phyloP scores from a whole-genome alignment of 2,113 vertebrate genomes.

The Donacobius atricapilla region DNA sequence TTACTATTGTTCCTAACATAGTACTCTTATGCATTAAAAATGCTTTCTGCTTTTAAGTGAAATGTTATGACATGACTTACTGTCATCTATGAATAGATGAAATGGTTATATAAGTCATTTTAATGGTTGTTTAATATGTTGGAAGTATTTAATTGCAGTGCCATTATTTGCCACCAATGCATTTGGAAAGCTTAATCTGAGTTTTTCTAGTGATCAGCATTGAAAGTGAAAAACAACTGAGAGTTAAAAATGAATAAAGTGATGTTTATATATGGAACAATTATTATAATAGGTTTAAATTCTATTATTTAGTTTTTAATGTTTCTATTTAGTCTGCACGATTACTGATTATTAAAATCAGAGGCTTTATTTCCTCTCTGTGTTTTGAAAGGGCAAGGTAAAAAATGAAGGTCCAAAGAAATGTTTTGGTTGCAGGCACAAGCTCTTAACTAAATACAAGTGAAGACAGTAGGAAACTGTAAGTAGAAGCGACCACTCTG shows the following conservation, averaged over 20 bases:
- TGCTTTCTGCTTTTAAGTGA: background rate
- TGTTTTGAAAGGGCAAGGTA: background rate
- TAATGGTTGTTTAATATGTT: conserved; percentile 42
- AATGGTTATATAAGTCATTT: background rate
- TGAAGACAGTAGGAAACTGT: background rate
- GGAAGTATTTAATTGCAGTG: conserved; percentile 47
- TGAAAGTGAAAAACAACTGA: conserved; percentile 61
- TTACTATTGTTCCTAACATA: background rate
- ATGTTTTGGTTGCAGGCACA: background rate
- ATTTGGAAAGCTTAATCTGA: conserved; percentile 28
- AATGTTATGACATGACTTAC: background rate
- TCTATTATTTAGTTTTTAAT: background rate
- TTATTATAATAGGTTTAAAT: conserved; percentile 22
- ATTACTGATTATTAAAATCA: background rate
- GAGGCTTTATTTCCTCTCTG: background rate
- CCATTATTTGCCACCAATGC: conserved; percentile 23
- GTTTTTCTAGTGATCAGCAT: conserved; percentile 29
- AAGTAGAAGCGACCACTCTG: background rate
- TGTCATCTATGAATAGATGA: conserved; percentile 27
- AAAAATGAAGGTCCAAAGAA: background rate
- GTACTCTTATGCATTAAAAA: background rate
- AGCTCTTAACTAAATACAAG: background rate
- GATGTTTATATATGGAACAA: conserved; percentile 48
- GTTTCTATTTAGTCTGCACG: background rate
- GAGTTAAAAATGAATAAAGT: conserved; percentile 39